A percentile compares a stretch with the other conserved stretches of the same genome.
Evolutionary conservation across 2,888 invertebrate genomes (phyloP).

Genomic region (Sesamia inferens): DNA sequence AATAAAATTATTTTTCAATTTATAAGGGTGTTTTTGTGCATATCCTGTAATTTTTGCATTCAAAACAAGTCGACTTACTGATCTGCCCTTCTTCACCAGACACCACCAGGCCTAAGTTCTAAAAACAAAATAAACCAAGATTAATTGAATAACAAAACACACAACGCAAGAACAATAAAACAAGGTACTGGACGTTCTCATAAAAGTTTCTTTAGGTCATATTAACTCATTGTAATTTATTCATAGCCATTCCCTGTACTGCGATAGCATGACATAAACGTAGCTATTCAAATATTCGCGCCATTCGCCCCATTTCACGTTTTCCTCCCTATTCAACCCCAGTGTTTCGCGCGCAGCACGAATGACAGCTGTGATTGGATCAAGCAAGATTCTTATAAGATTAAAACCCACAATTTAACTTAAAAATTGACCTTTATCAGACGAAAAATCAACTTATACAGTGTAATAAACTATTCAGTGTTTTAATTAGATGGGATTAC

Average conservation of each 20-base stretch:
- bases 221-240: not conserved
- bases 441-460: slow-evolving; percentile 15
- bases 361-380: slow-evolving; percentile 35
- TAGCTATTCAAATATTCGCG: slow-evolving; percentile 33
- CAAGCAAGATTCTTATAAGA: slow-evolving; percentile 42
- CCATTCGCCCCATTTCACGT: slow-evolving; percentile 13
- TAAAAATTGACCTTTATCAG: not conserved
- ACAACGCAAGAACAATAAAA: not conserved
- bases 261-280: not conserved
- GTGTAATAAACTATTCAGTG: slow-evolving; percentile 15
- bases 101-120: no score
- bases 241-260: not conserved
- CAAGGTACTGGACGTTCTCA: no score
- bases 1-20: slow-evolving; percentile 70
- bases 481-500: not conserved
- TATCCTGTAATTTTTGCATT: not conserved
- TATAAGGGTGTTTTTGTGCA: slow-evolving; percentile 26
- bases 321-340: slow-evolving; percentile 19
- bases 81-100: not conserved
- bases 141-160: not conserved
- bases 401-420: slow-evolving; percentile 10
- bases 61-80: not conserved
- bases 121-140: not conserved
- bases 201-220: no score
- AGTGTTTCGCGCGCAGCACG: slow-evolving; percentile 51